phyloP scores from a whole-genome alignment of 2,797 vertebrate species.

The Rhincodon typus region DNA sequence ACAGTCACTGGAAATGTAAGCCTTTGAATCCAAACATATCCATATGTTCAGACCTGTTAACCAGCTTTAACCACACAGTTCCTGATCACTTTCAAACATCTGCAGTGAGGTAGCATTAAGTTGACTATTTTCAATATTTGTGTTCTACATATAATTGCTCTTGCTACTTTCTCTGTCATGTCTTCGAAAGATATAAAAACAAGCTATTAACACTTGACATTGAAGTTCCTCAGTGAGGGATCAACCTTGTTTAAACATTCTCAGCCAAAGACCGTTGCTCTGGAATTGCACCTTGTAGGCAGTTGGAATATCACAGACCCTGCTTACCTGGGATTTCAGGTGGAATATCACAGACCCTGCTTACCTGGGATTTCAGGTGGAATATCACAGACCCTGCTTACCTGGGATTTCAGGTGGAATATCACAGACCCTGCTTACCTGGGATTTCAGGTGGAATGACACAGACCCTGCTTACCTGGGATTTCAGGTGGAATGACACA shows the following conservation, averaged over 20 bases:
- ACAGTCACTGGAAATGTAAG: background rate
- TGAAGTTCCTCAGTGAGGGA: background rate
- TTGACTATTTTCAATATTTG: background rate
- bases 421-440: too few relatives aligned
- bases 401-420: too few relatives aligned
- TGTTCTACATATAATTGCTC: background rate
- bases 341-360: background rate
- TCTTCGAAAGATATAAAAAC: background rate
- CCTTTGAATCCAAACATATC: background rate
- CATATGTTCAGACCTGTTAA: background rate
- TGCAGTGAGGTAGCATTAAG: background rate
- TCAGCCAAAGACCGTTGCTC: background rate
- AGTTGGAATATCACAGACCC: background rate
- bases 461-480: too few relatives aligned
- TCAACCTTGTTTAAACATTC: background rate
- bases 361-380: too few relatives aligned
- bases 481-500: too few relatives aligned
- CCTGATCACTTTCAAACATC: background rate
- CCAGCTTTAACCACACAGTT: background rate
- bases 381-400: too few relatives aligned
- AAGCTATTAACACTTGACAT: background rate
- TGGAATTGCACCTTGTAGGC: background rate
- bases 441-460: too few relatives aligned
- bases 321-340: background rate
- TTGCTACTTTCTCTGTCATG: background rate